Evolutionary conservation across 2,888 invertebrate genomes (phyloP), one percentile per base, ranked within the genome.

Genomic region (Byasa hedistus): DNA sequence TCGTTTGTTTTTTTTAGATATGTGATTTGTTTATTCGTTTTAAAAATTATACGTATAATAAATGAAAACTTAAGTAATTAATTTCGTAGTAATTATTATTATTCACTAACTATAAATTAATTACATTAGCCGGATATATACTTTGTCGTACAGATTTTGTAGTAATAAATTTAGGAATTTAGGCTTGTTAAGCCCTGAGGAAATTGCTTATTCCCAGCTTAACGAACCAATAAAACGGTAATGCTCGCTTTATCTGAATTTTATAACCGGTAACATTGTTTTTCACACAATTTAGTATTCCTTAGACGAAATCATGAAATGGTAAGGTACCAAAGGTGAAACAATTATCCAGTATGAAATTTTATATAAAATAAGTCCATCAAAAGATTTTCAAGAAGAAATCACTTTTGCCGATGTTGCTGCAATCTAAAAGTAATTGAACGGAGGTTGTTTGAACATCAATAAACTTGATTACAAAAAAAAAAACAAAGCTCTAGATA

Each of bases 231-330:
- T 64, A 64, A 64, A 59, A 64, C 54, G 64, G 59, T 64, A 55
- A 64, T 44, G 59, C 24, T 44, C 44, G 52, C 27, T 24, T 64
- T 54, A 59, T 59, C 59, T 64, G 59, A 64, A 64, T 64, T 64
- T 64, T 59, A 64, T 54, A 64, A 64, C 59, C 22, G 52, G 55
- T 55, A 59, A 64, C 36, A 64, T 64, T 64, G 64, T 58, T 64
- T 64, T 64, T 54, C 54, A 55, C 23, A 59, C 24, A 59, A 59
- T 44, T 59, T 64, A 59, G 44, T 59, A 59, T 59, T 64, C 64
- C 21, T 24, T 44, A 44, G 55, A 52, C 23, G 2, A 5, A 48
- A 48, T n/a, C 48, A 48, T 10, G 17, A 19, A 3, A 48, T 48
- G 48, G 5, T 19, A 48, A 19, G 17, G 19, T n/a, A 48, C 17